Evolutionary conservation across 2,888 invertebrate species (phyloP).

Genomic region (Prosapia bicincta): DNA sequence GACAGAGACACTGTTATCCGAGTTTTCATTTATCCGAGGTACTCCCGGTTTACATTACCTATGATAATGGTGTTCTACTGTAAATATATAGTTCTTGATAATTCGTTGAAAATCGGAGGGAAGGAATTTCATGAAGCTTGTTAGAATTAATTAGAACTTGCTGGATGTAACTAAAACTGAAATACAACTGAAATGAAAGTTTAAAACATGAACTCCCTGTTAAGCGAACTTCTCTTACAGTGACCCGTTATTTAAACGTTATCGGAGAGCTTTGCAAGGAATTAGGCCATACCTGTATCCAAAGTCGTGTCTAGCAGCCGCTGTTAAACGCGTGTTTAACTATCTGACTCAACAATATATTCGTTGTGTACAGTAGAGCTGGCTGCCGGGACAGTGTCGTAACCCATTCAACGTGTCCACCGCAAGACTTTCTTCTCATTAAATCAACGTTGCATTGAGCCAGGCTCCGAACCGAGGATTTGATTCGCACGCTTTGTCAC

Average conservation of each 20-base stretch:
- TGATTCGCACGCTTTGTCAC: not conserved
- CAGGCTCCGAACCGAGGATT: not conserved
- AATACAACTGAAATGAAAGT: not conserved
- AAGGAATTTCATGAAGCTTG: too few species aligned
- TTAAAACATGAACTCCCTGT: too few species aligned
- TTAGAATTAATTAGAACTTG: not conserved
- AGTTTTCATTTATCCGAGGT: too few species aligned
- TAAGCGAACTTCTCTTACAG: too few species aligned
- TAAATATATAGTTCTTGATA: too few species aligned
- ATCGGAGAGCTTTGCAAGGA: not conserved
- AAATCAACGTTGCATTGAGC: not conserved
- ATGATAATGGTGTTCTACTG: too few species aligned
- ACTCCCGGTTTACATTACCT: too few species aligned
- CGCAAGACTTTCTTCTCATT: not conserved
- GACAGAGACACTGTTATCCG: too few species aligned
- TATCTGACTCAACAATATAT: not conserved
- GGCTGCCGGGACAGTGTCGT: too few species aligned
- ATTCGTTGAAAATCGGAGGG: too few species aligned
- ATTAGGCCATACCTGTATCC: not conserved
- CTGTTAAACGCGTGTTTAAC: too few species aligned
- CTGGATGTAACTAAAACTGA: not conserved
- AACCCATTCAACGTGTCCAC: not conserved
- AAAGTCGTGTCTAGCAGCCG: not conserved
- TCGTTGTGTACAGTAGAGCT: not conserved
- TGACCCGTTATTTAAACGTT: too few species aligned